Base-by-base conservation (phyloP, 2,113 vertebrate genomes). In the Pseudorhombus dupliciocellatus region DNA sequence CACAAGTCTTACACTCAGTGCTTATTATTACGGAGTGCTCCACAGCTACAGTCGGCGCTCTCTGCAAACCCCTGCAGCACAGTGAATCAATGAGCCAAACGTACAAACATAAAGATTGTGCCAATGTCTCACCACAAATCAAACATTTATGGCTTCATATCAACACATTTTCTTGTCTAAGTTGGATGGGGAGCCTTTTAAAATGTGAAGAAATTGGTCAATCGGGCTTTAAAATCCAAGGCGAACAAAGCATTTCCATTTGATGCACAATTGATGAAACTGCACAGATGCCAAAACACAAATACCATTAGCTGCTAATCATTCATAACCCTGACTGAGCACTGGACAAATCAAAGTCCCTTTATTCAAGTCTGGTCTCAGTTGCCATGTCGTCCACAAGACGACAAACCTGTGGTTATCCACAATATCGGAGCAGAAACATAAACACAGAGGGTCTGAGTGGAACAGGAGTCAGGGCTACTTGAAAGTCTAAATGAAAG, bases 71-170 rank as follows among this genome's bases (percentile, higher is more conserved):
- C 80, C 77, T 64, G 81, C 69, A 88, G 87, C 81, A 70, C 25
- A 28, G 40, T 66, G 68, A 80, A 84, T 81, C 87, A 84, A 85
- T 77, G 77, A 89, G 79, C 65, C 76, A 84, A 82, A 83, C 79
- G 83, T 86, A 79, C 73, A 86, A 84, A 83, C 73, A 86, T 84
- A 83, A 75, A 87, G 81, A 86, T 74, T 65, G 77, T 80, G 77
- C 77, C 79, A 79, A 77, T 73, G 74, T 90, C 79, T 87, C 59
- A 58, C 64, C 60, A 87, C 73, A 79, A 85, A 86, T 87, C 82
- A 85, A 83, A 79, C 63, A 75, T 80, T 83, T 84, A 83, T 84
- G 65, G 70, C 61, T 77, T 70, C 59, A 58, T 71, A 80, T 81
- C 70, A 87, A 85, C 82, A 72, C 2, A 70, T 78, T 65, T 79